These are phyloP conservation scores for Sycophila sp. DNA, from an alignment of 1,140 invertebrate species.

Conservation along the genomic window DNA sequence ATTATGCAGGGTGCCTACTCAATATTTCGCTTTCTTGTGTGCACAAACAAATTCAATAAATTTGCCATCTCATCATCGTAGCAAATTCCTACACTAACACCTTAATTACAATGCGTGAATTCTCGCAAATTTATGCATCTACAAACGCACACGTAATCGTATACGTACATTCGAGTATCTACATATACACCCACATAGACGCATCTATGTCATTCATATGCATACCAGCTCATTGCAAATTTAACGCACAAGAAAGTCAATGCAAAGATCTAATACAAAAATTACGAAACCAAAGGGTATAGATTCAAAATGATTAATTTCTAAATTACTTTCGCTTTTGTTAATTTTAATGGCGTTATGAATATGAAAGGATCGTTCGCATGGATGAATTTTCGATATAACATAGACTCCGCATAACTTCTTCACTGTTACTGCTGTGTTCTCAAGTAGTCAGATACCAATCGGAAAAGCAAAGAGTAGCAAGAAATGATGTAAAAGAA, in stretches of 20 bases:
- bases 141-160: background rate
- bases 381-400: too few relatives aligned
- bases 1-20: too few relatives aligned
- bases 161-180: background rate
- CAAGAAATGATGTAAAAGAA: background rate
- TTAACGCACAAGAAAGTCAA: too few relatives aligned
- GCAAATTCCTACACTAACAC: background rate
- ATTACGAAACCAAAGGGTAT: too few relatives aligned
- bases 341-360: background rate
- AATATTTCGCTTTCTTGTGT: too few relatives aligned
- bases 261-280: too few relatives aligned
- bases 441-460: too few relatives aligned
- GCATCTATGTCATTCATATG: too few relatives aligned
- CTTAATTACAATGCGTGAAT: background rate
- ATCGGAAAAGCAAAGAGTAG: background rate
- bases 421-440: too few relatives aligned
- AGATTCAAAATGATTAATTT: too few relatives aligned
- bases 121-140: background rate
- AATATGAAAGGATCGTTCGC: background rate
- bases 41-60: background rate
- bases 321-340: constrained; percentile 16
- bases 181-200: background rate
- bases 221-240: too few relatives aligned
- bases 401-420: too few relatives aligned
- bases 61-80: background rate